Percentiles rank a stretch among this genome's conserved stretches.
Conservation (phyloP, 2,888 invertebrate genomes). For the Ophion ventricosus region DNA sequence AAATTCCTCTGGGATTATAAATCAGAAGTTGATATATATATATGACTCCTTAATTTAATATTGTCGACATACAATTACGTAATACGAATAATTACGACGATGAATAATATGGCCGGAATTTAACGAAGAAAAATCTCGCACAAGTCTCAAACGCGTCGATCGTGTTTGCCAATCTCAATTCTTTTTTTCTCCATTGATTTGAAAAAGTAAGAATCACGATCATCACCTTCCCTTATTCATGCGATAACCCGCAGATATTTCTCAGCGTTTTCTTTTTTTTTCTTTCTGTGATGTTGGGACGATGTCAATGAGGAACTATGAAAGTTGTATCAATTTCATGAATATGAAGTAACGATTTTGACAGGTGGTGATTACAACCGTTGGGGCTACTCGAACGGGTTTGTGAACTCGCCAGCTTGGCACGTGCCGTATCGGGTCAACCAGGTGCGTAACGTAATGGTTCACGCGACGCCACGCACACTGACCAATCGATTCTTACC, state of each 20-base stretch:
- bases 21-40: not conserved
- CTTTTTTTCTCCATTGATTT: not conserved
- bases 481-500: constrained; percentile 83
- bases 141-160: constrained; percentile 38
- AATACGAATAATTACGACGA: constrained; percentile 26
- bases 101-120: constrained; percentile 19
- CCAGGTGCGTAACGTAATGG: constrained; percentile 83
- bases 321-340: constrained; percentile 69
- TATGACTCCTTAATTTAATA: constrained; percentile 39
- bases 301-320: constrained; percentile 6
- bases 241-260: no score
- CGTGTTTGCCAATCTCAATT: constrained; percentile 9
- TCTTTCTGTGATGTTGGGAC: not conserved
- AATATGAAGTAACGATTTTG: constrained; percentile 76
- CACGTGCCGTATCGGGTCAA: constrained; percentile 82
- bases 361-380: constrained; percentile 83
- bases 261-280: not conserved
- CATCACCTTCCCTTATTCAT: no score
- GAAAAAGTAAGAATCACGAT: no score
- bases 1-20: constrained; percentile 43
- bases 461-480: constrained; percentile 83
- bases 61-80: constrained; percentile 44
- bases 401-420: constrained; percentile 83
- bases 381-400: constrained; percentile 82
- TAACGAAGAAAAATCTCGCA: constrained; percentile 54